Evolutionary conservation across 2,888 invertebrate genomes (phyloP).

Genomic region (Acrocyrtus sp.): DNA sequence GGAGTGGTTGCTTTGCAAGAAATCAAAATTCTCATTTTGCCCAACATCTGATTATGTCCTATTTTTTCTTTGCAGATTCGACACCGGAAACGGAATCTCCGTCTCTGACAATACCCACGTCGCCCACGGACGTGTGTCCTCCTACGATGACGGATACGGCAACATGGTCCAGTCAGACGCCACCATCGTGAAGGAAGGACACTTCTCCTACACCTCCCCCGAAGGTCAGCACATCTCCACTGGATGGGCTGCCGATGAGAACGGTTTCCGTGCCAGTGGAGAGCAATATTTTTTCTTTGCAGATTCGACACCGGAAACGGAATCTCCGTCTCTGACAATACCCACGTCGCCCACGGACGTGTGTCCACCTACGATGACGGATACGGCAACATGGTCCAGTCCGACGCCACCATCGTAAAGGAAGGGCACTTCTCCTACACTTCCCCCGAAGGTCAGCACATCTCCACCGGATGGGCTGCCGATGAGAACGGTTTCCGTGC

Average conservation of each 20-base stretch:
- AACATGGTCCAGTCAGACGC: slow-evolving; percentile 2
- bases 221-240: neutral
- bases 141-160: neutral
- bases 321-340: slow-evolving; percentile 16
- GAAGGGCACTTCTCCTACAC: slow-evolving; percentile 7
- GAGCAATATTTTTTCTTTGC: neutral
- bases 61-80: too few species aligned
- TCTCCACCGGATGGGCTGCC: neutral
- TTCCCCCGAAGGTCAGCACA: neutral
- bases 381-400: slow-evolving; percentile 2
- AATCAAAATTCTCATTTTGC: too few species aligned
- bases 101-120: slow-evolving; percentile 8
- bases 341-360: slow-evolving; percentile 1
- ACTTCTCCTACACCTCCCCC: slow-evolving; percentile 4
- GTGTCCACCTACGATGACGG: slow-evolving; percentile 6
- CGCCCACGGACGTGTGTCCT: neutral
- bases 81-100: slow-evolving; percentile 10
- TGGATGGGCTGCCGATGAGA: neutral
- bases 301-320: slow-evolving; percentile 13
- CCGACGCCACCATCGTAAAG: slow-evolving; percentile 6
- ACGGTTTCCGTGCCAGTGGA: too few species aligned
- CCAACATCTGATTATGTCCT: too few species aligned
- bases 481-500: slow-evolving; percentile 18
- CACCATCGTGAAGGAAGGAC: neutral
- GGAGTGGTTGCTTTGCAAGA: too few species aligned